Conservation (phyloP, 2,113 vertebrate species). For the Pleuronectes platessa region DNA sequence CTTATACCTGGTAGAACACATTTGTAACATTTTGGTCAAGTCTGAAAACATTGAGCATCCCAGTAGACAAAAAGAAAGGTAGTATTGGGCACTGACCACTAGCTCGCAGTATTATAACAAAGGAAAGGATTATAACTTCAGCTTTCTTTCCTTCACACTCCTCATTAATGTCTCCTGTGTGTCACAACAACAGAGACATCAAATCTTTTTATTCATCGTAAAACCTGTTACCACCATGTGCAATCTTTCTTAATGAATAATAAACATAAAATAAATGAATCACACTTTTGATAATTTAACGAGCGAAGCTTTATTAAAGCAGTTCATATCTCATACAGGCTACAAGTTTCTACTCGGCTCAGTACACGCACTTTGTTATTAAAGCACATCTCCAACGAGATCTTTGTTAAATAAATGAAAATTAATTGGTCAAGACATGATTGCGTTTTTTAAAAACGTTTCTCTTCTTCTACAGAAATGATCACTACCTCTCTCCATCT, state of each 20-base stretch:
- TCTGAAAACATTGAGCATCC: too few relatives aligned
- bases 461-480: conserved; percentile 35
- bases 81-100: too few relatives aligned
- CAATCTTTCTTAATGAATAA: background rate
- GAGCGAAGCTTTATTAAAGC: conserved; percentile 77
- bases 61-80: too few relatives aligned
- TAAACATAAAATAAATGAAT: background rate
- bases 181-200: too few relatives aligned
- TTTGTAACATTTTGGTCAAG: too few relatives aligned
- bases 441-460: background rate
- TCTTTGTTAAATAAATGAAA: conserved; percentile 65
- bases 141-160: too few relatives aligned
- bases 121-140: too few relatives aligned
- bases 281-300: conserved; percentile 43
- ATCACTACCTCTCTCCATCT: conserved; percentile 14
- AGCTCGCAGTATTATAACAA: too few relatives aligned
- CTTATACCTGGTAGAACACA: too few relatives aligned
- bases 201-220: too few relatives aligned
- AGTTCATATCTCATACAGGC: conserved; percentile 52
- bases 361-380: conserved; percentile 25
- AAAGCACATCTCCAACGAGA: conserved; percentile 59
- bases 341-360: conserved; percentile 32
- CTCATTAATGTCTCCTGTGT: too few relatives aligned
- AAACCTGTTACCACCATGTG: too few relatives aligned
- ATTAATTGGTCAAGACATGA: conserved; percentile 35